A percentile compares a stretch with the other conserved stretches of the same genome.
Evolutionary conservation across 2,113 vertebrate species (phyloP).

Genomic region (Megaleporinus macrocephalus): DNA sequence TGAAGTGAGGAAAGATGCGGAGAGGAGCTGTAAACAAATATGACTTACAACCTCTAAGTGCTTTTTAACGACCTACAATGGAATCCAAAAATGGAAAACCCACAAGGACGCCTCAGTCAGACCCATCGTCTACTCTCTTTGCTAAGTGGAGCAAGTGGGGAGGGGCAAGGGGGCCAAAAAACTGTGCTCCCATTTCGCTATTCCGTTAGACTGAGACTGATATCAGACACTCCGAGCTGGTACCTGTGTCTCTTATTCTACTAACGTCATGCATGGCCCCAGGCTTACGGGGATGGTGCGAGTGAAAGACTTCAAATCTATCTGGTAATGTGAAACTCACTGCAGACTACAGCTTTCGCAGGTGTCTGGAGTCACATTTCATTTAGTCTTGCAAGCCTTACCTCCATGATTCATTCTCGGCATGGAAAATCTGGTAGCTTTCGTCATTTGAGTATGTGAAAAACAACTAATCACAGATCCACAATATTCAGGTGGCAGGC

Average conservation of each 20-base stretch:
- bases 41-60: background rate
- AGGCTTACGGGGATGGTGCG: background rate
- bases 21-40: background rate
- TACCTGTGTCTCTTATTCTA: background rate
- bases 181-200: background rate
- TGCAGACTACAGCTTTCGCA: background rate
- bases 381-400: background rate
- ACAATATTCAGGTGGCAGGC: too few species aligned
- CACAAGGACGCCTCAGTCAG: constrained; percentile 1
- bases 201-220: background rate
- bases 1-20: background rate
- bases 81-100: background rate
- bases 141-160: background rate
- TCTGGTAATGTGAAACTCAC: background rate
- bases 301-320: background rate
- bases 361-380: background rate
- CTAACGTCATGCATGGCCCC: background rate
- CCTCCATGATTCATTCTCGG: background rate
- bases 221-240: background rate
- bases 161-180: too few species aligned
- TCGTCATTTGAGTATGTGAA: background rate
- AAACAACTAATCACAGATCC: too few species aligned
- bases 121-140: background rate
- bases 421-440: background rate
- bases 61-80: background rate